Base-by-base conservation (phyloP, 2,113 vertebrate genomes). In the Trogon surrucura region DNA sequence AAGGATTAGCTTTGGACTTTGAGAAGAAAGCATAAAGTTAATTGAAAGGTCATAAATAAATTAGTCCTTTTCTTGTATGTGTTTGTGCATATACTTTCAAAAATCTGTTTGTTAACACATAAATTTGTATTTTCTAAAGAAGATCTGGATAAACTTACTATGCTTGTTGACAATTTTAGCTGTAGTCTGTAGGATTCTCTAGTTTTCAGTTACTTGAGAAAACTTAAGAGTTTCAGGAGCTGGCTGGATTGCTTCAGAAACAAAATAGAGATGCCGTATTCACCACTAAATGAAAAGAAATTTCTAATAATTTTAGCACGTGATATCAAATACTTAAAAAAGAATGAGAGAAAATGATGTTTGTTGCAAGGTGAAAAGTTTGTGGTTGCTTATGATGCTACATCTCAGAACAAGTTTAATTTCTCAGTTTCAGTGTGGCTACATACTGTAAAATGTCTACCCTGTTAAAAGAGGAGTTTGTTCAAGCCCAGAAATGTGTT, bases 41-140 rank as follows among this genome's bases (percentile, higher is more conserved):
- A 93, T 92, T 91, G 89, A 89, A 86, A 89, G 80, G 58, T 80
- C 75, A 79, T 51, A 93, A 86, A 84, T 60, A 79, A 77, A 91
- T 70, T 11, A 65, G 27, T 82, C 74, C 41, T 77, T 85, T 77
- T 80, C 23, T 67, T 50, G 14, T 71, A 29, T 62, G 44, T 48
- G 21, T 86, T 85, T 71, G 44, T 89, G 53, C 53, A 53, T 50
- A 20, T 64, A 18, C 23, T 93, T 95, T 57, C 3, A 32, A 95
- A 94, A 87, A 82, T 64, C 14, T 54, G 10, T 60, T 83, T 87
- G 47, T 89, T 84, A 36, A 70, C 54, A 91, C 85, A 54, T 4
- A 44, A 48, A 32, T 48, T 10, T 74, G 65, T 41, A 5, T 14
- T 72, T 92, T 94, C 26, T 75, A 15, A 78, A 64, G 67, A 89